Base-by-base conservation (phyloP, 2,113 vertebrate genomes). In the Symphodus melops region DNA sequence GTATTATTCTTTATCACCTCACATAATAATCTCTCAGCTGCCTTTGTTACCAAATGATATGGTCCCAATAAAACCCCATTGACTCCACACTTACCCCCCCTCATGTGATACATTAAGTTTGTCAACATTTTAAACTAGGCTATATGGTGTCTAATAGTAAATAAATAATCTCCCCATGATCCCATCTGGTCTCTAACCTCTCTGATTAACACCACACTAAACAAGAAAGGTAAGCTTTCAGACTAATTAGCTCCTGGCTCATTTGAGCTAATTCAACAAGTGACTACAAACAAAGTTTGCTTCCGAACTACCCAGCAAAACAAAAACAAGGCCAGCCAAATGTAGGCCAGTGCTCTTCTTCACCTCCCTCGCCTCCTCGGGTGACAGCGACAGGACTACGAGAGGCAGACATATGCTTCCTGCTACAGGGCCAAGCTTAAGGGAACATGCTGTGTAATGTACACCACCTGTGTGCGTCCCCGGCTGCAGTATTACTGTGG, bases 41-140 rank as follows among this genome's bases (percentile, higher is more conserved):
- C 83, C 83, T 75, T 88, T 91, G 86, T 92, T 86, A 81, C 88
- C 79, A 79, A 83, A 85, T 89, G 85, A 91, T 91, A 91, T 86
- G 64, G 86, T 74, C 58, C 72, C 83, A 69, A 85, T 93, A 90
- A 89, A 90, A 83, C 61, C 65, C 68, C 56, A 81, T 77, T 46
- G 77, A 79, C 69, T 33, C 60, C 57, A 68, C 88, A 75, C 80
- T 86, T 88, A 77, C 60, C 54, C 4, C 23, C 25, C 61, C 75
- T 68, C 81, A 19, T 70, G 82, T 71, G 88, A 73, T 66, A 42
- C 72, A 77, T 82, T 78, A 55, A 54, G 48, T 58, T 49, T 64
- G 81, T 78, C 75, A 75, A 44, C 71, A 81, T 62, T 69, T 46
- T 82, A 48, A 37, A 37, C 37, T 52, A 17, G 17, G 69, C 42